These are phyloP conservation scores for Himalopsyche tibetana DNA, from an alignment of 2,888 invertebrate genomes.

Conservation along the genomic window DNA sequence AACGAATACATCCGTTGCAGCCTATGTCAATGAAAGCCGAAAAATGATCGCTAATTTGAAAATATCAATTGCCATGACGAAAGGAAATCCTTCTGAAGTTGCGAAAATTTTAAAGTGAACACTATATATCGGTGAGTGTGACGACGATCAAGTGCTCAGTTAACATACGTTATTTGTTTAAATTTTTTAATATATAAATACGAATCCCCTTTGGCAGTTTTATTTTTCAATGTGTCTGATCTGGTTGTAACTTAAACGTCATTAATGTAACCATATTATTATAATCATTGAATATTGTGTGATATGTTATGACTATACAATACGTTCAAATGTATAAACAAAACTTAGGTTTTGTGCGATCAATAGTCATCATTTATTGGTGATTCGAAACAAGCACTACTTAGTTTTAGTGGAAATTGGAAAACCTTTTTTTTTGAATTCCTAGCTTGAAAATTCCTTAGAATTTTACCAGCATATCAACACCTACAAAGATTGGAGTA, in stretches of 20 bases:
- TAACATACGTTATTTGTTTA: background rate
- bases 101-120: conserved; percentile 64
- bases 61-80: conserved; percentile 71
- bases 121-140: conserved; percentile 45
- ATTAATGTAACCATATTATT: too few relatives aligned
- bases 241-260: background rate
- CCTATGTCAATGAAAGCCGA: conserved; percentile 73
- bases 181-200: background rate
- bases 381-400: too few relatives aligned
- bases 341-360: too few relatives aligned
- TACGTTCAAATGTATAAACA: too few relatives aligned
- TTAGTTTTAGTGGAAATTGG: too few relatives aligned
- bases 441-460: too few relatives aligned
- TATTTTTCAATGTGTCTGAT: background rate
- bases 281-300: too few relatives aligned
- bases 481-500: too few relatives aligned
- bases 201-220: background rate
- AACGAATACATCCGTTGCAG: conserved; percentile 74
- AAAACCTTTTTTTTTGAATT: too few relatives aligned
- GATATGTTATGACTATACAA: too few relatives aligned
- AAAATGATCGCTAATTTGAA: conserved; percentile 70
- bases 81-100: conserved; percentile 72
- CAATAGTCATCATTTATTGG: too few relatives aligned
- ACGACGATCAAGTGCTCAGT: background rate
- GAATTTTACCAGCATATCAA: too few relatives aligned